Percentiles rank a stretch among this genome's conserved stretches.
phyloP scores from a whole-genome alignment of 2,888 invertebrate species.

The Synergus itoensis region DNA sequence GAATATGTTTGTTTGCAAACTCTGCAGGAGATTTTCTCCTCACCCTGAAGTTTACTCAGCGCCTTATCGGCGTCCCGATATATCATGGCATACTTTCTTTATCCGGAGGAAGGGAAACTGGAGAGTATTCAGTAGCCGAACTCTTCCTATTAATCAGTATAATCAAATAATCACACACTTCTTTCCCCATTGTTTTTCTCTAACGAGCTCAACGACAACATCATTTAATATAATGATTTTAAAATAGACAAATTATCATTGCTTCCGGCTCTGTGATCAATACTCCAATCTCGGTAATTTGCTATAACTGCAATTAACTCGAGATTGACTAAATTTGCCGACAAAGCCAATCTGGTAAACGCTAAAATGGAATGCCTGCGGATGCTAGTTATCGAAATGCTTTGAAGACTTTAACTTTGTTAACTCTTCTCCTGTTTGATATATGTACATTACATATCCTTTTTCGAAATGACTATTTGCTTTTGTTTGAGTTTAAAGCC shows the following conservation, averaged over 20 bases:
- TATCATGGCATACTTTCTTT: conserved; percentile 9
- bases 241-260: conserved; percentile 44
- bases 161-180: conserved; percentile 51
- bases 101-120: neutral
- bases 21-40: conserved; percentile 29
- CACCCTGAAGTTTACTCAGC: conserved; percentile 19
- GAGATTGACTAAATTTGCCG: conserved; percentile 35
- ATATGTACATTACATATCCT: neutral
- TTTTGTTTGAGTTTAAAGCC: neutral
- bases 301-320: conserved; percentile 33
- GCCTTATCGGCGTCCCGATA: conserved; percentile 35
- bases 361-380: conserved; percentile 27
- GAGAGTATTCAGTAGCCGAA: neutral
- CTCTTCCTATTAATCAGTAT: conserved; percentile 47
- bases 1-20: conserved; percentile 42
- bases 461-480: conserved; percentile 18
- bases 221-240: conserved; percentile 48
- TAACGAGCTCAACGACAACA: conserved; percentile 55
- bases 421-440: conserved; percentile 26
- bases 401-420: conserved; percentile 29
- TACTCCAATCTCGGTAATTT: conserved; percentile 38
- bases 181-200: conserved; percentile 55
- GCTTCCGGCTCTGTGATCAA: neutral
- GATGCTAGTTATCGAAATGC: conserved; percentile 39
- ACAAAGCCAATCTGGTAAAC: conserved; percentile 33